Evolutionary conservation across 2,113 vertebrate genomes (phyloP).

Genomic region (Tringa solitaria): DNA sequence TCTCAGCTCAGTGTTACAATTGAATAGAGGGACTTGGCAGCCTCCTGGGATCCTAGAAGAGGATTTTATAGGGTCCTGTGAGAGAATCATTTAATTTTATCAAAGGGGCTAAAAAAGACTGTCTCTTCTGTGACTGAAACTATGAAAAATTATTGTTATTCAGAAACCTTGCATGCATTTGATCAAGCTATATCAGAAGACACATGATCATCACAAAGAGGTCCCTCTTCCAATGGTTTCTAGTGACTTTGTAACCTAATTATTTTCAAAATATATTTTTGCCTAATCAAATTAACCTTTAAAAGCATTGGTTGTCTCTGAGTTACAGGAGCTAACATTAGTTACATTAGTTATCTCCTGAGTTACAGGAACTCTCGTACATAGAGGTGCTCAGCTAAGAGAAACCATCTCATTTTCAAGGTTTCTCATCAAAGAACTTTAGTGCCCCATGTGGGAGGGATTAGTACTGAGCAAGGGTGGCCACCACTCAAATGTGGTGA

Average conservation of each 20-base stretch:
- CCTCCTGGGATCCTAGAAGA: background rate
- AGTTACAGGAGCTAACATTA: background rate
- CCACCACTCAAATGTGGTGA: background rate
- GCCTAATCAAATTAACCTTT: background rate
- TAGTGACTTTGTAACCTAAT: background rate
- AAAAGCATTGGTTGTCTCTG: background rate
- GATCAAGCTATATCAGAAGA: background rate
- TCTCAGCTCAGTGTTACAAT: background rate
- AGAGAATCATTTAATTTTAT: background rate
- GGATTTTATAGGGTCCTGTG: background rate
- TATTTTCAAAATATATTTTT: background rate
- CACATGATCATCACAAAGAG: background rate
- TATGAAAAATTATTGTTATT: background rate
- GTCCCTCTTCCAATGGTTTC: background rate
- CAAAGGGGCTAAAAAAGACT: background rate
- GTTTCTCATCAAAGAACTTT: background rate
- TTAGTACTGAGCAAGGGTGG: background rate
- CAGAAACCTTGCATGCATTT: background rate
- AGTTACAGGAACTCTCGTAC: background rate
- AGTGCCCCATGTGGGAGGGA: accelerated
- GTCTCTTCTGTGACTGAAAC: background rate
- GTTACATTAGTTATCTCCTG: no score
- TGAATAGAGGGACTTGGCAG: background rate
- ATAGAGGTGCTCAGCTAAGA: background rate
- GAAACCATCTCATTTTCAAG: background rate